Evolutionary conservation across 30 jellyfish, hydroid and myxozoan genomes (phyloP), one percentile per base, ranked within the genome.

Genomic region (Aurelia aurita): DNA sequence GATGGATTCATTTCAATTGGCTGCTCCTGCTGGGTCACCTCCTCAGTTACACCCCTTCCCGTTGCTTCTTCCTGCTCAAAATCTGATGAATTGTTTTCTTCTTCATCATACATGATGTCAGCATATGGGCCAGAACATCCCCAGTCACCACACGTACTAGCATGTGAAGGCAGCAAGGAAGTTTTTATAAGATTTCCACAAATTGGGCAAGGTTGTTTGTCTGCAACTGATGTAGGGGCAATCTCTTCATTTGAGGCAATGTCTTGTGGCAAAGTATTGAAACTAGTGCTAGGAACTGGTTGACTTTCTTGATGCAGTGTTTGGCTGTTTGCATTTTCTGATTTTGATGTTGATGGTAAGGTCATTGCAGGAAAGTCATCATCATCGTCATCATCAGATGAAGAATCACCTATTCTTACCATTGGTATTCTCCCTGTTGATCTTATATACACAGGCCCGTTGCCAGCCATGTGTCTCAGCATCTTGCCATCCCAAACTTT

Each of bases 281-380:
- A 54, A 54, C 66, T 54, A 54, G 66, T 54, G 66, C 66, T 54
- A 54, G 66, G 66, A 54, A 54, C 66, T 54, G 66, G 66, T 54
- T 54, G 66, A 54, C 66, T 54, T 54, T 54, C 66, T 54, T 54
- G 66, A 54, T 54, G 66, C 66, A 54, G 66, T 5, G 21, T 54
- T 54, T 54, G 66, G 66, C 66, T 54, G 66, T 54, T 54, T 54
- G 66, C 2, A 54, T 54, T 54, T 54, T 54, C 66, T 54, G 66
- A 54, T 54, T 54, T 54, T 54, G 66, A 54, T 5, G 66, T 54
- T 54, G 66, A 54, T 5, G 66, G 21, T 5, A 54, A 54, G 66
- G 66, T 54, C 66, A 54, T 54, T 5, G 66, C 66, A 54, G 66
- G 66, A 54, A 54, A 54, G 5, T 54, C 66, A 54, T 54, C 66